phyloP scores from a whole-genome alignment of 2,888 invertebrate genomes.

The Eueremaeus valkanovi region DNA sequence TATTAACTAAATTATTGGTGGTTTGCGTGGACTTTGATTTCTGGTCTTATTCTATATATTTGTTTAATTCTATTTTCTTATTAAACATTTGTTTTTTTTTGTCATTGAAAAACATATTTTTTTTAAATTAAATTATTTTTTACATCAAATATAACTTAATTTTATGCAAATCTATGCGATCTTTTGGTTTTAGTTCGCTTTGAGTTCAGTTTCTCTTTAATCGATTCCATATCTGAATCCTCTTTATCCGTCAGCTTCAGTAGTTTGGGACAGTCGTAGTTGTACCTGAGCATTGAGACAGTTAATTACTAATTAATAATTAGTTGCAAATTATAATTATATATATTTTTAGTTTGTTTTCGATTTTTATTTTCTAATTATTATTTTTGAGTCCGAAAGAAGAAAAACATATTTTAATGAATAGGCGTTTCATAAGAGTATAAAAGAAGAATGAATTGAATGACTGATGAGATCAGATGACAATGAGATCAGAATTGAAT shows the following conservation, averaged over 20 bases:
- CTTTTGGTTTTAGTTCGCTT: constrained; percentile 13
- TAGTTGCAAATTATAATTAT: too few relatives aligned
- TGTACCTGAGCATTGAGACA: background rate
- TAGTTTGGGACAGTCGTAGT: constrained; percentile 28
- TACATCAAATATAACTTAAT: background rate
- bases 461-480: too few relatives aligned
- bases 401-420: background rate
- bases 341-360: too few relatives aligned
- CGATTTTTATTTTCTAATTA: background rate
- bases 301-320: background rate
- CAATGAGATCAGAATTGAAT: background rate
- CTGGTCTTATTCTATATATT: too few relatives aligned
- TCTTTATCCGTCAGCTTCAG: constrained; percentile 16
- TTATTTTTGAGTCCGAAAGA: background rate
- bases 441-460: background rate
- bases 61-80: too few relatives aligned
- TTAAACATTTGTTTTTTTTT: background rate
- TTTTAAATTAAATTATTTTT: background rate
- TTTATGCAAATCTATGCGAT: constrained; percentile 3
- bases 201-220: background rate
- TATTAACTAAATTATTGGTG: background rate
- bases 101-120: background rate
- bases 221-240: constrained; percentile 19
- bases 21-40: background rate
- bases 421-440: background rate